Evolutionary conservation across 2,888 invertebrate species (phyloP), one percentile per base, ranked within the genome.

Genomic region (Platycheirus rosarum): DNA sequence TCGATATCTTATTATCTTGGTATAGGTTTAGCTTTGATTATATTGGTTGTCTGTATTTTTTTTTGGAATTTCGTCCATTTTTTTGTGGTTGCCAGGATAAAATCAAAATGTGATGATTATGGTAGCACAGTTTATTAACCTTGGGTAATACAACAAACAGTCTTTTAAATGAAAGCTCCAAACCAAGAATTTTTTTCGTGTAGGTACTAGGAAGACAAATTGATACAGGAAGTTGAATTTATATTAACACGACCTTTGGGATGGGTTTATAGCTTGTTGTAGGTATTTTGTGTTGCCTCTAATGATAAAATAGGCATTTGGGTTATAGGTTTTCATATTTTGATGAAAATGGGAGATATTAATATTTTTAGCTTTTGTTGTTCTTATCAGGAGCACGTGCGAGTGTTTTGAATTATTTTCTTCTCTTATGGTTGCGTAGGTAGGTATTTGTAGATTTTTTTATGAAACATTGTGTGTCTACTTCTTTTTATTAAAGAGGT

Each of bases 111-210:
- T 65, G 53, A 80, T 80, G 76, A 65, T 70, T 76, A 80, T 80
- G 53, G 65, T 40, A 40, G 53, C 51, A 80, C 76, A 80, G 80
- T 80, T 80, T 80, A 80, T 70, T 76, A 76, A 80, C 80, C 70
- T 80, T 65, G 35, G 62, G 32, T 32, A 32, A 42, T 55, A 18
- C 18, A 18, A 42, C 16, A 62, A 26, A 51, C 32, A 48, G 55
- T 16, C 46, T 73, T 55, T 42, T 62, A 62, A 74, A 48, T 69
- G 44, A 62, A 68, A 53, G 51, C 6, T 35, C 32, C 23, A 26
- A 46, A 49, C 42, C 37, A 63, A 51, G 62, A 23, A 4, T 35
- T 35, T 35, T 23, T 23, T 23, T 23, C 5, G n/a, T 48, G 8
- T n/a, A 5, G 9, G 49, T 23, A 46, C 8, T 4, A 20, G 7